Evolutionary conservation across 2,797 vertebrate species (phyloP), one percentile per base, ranked within the genome.

Genomic region (Crax fasciolata): DNA sequence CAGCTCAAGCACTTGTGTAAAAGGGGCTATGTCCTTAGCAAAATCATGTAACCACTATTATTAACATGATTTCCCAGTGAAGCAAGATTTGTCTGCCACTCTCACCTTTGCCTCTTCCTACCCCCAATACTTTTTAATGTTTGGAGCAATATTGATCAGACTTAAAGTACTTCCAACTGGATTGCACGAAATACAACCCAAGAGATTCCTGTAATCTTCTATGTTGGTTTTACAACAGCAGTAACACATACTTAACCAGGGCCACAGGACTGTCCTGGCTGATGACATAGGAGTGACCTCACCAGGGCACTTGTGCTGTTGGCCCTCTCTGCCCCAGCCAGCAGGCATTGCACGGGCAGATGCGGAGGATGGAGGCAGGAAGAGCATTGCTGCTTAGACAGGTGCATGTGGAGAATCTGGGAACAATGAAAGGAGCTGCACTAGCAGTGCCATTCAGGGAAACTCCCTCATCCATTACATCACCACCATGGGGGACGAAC

Each of bases 401-500:
- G 55, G 41, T 6, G 9, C 43, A 54, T 54, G 35, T 11, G 41
- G 30, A 41, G 24, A 48, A 18, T 55, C 28, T 21, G 55, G 41
- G 21, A 54, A 54, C 13, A 41, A 41, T 35, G 24, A 54, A 43
- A 23, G 24, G 24, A 61, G 13, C 46, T 41, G 11, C 14, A 6
- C 55, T 23, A 15, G 13, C 3, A 0, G 18, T 49, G 27, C 18
- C 13, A 10, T 35, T 38, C 3, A 0, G 10, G n/a, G n/a, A 70
- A 76, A n/a, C 46, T 74, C 41, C 54, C 21, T 55, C 43, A 55
- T 62, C 54, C 11, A 4, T 74, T 54, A 11, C 21, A n/a, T 62
- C 16, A 55, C 20, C 10, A 3, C 11, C 14, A 4, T n/a, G 24
- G 39, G 10, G 44, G 3, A 61, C 5, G 10, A 77, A 9, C 13